phyloP scores from a whole-genome alignment of 2,113 vertebrate genomes.

The Urocolius indicus region DNA sequence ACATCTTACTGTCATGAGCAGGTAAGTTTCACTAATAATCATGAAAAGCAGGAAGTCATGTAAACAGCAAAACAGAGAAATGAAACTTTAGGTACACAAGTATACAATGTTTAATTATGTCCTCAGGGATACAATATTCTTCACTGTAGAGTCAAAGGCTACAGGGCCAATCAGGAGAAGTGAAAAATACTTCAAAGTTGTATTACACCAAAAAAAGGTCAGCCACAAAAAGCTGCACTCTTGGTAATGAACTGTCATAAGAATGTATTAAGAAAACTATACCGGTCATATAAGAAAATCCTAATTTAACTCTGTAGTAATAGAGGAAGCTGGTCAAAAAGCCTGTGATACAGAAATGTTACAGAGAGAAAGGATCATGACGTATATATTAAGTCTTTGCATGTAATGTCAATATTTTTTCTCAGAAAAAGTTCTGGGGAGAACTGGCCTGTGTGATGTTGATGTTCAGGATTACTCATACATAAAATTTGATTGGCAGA shows the following conservation, averaged over 20 bases:
- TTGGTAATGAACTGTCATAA: not conserved
- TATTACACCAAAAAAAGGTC: not conserved
- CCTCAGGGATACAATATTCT: not conserved
- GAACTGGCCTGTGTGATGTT: not conserved
- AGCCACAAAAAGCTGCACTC: not conserved
- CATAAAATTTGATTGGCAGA: not conserved
- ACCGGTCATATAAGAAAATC: not conserved
- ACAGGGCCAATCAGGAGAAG: not conserved
- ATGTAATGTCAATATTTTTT: not conserved
- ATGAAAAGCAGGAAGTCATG: not conserved
- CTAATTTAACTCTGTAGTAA: not conserved
- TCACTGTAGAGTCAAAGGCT: not conserved
- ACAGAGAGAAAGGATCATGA: not conserved
- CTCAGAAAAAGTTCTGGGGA: not conserved
- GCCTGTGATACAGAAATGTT: not conserved
- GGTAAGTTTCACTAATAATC: not conserved
- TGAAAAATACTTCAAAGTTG: not conserved
- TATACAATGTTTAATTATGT: not conserved
- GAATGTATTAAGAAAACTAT: not conserved
- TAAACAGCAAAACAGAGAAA: not conserved
- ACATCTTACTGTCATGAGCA: not conserved
- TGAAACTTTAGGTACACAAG: not conserved
- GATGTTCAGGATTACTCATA: not conserved
- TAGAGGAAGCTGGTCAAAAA: conserved; percentile 5
- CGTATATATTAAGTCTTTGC: not conserved